These are phyloP conservation scores for Gari tellinella DNA, from an alignment of 2,888 invertebrate genomes.

Conservation along the genomic window DNA sequence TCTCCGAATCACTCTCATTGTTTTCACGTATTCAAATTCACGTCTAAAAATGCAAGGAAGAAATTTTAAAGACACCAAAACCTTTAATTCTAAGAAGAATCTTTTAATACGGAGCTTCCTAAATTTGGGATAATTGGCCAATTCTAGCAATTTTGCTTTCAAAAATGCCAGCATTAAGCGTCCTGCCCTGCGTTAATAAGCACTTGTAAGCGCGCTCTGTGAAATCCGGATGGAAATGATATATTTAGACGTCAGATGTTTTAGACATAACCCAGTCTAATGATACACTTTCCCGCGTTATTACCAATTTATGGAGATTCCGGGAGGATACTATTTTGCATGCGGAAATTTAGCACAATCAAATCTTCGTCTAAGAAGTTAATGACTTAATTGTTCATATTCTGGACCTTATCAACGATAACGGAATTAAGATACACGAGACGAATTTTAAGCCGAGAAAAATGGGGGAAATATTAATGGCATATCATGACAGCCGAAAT, in stretches of 20 bases:
- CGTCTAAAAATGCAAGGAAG: slow-evolving; percentile 27
- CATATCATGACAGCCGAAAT: too few relatives aligned
- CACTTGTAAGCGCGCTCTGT: slow-evolving; percentile 42
- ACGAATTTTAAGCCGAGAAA: too few relatives aligned
- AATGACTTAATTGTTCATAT: slow-evolving; percentile 47
- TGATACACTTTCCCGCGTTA: slow-evolving; percentile 33
- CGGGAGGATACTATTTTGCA: slow-evolving; percentile 43
- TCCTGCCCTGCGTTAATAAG: slow-evolving; percentile 46
- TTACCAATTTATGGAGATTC: slow-evolving; percentile 47
- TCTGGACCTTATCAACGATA: slow-evolving; percentile 47
- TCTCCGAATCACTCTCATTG: slow-evolving; percentile 1
- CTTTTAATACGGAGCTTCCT: slow-evolving; percentile 58
- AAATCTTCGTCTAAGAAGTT: slow-evolving; percentile 41
- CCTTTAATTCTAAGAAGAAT: slow-evolving; percentile 46
- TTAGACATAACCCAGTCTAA: slow-evolving; percentile 56
- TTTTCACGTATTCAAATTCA: slow-evolving; percentile 10
- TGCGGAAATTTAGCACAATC: slow-evolving; percentile 47
- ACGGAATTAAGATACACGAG: too few relatives aligned
- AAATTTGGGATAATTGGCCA: slow-evolving; percentile 56
- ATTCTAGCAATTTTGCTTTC: slow-evolving; percentile 59
- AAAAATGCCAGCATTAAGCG: slow-evolving; percentile 49
- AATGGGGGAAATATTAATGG: too few relatives aligned
- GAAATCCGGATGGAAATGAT: slow-evolving; percentile 63
- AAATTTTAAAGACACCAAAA: slow-evolving; percentile 18
- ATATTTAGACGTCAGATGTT: slow-evolving; percentile 61